A percentile compares a stretch with the other conserved stretches of the same genome.
These are phyloP conservation scores for Otocyon megalotis DNA, from an alignment of 2,113 vertebrate genomes.

Conservation along the genomic window DNA sequence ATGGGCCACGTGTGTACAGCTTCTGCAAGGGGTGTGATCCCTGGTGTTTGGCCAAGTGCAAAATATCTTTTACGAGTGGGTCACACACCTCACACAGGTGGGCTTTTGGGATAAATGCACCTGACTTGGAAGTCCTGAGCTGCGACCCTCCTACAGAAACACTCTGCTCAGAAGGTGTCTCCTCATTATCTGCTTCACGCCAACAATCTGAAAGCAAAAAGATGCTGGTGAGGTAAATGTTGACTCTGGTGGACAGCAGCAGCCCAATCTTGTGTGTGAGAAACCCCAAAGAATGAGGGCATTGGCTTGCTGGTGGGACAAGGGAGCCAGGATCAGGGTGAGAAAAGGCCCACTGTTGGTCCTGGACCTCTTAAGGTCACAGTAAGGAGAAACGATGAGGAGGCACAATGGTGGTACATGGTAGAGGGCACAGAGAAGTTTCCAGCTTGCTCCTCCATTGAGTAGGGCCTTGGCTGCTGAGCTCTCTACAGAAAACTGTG, in stretches of 20 bases:
- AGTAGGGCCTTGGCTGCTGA: background rate
- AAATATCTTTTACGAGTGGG: background rate
- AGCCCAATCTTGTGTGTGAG: background rate
- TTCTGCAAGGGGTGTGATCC: background rate
- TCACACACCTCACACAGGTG: background rate
- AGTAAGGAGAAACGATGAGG: background rate
- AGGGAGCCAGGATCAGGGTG: background rate
- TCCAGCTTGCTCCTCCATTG: background rate
- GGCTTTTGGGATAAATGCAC: background rate
- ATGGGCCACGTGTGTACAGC: accelerated
- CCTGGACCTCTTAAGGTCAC: background rate
- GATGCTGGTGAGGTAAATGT: background rate
- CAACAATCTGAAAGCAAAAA: constrained; percentile 66
- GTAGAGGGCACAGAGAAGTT: accelerated
- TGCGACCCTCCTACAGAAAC: background rate
- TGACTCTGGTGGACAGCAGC: background rate
- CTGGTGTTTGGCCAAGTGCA: background rate
- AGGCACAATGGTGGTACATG: accelerated
- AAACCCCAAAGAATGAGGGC: background rate
- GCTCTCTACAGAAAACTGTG: background rate
- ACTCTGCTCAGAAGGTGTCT: background rate
- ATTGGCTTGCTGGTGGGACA: background rate
- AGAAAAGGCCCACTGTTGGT: background rate
- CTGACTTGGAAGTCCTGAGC: background rate
- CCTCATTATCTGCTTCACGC: background rate